Base-by-base conservation (phyloP, 2,113 vertebrate species). In the Thryonomys swinderianus region DNA sequence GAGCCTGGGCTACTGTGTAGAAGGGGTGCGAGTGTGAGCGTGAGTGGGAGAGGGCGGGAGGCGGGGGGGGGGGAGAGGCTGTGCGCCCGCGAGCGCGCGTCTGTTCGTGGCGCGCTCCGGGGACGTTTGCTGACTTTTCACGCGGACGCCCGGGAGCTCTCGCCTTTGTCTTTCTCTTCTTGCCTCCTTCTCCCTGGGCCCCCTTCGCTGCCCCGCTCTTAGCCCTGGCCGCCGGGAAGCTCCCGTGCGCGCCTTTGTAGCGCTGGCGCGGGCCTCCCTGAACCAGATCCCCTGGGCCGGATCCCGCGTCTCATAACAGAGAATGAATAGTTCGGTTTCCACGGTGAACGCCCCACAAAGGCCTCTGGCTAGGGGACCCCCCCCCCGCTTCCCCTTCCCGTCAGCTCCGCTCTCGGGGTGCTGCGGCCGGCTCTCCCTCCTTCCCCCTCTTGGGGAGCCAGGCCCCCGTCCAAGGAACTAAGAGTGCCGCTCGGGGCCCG, bases 61-160 rank as follows among this genome's bases (percentile, higher is more conserved):
- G n/a, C 34, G 83, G 64, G 84, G 42, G 81, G 59, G 67, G 21
- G 45, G 69, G 37, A 37, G 25, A 69, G 67, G 45, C 23, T 51
- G 67, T 81, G 53, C 40, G 42, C 79, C 85, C 88, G 62, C 45
- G 34, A 90, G 87, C 59, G 82, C 82, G 30, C 73, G 18, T 69
- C 64, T 73, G 40, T 78, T 83, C 66, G 8, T 71, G 45, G 95
- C 74, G 30, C 93, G 34, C 85, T 92, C 64, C 34, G 93, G 78
- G 80, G 79, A 95, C 89, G 66, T 91, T 91, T 96, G 57, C 61
- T 48, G 91, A 97, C 96, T 97, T 96, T 93, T 81, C 88, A n/a
- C 95, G 95, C 25, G 40, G 88, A 69, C 53, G 51, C 86, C 87
- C 59, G 1, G 69, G 42, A 42, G 93, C 82, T 94, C 84, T 95